phyloP scores from a whole-genome alignment of 2,888 invertebrate species.

The Pocota personata region DNA sequence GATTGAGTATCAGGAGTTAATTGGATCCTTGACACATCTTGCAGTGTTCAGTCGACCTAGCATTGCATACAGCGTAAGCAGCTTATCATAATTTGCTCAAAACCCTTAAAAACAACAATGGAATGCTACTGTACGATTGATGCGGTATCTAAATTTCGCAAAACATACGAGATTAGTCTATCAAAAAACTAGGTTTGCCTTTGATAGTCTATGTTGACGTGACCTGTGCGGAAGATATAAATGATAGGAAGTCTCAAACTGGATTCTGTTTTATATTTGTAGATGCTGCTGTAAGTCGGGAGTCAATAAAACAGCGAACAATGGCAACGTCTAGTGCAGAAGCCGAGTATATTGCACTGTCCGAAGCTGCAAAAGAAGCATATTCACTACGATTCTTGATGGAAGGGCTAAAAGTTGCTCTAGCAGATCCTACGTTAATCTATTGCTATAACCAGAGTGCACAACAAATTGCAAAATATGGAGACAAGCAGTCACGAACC shows the following conservation, averaged over 20 bases:
- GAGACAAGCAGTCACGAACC: slow-evolving; percentile 9
- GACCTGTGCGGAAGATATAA: slow-evolving; percentile 25
- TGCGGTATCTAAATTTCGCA: slow-evolving; percentile 17
- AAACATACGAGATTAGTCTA: slow-evolving; percentile 21
- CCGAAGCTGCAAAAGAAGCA: slow-evolving; percentile 4
- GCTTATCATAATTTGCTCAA: slow-evolving; percentile 10
- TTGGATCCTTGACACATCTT: slow-evolving; percentile 4
- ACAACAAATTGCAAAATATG: slow-evolving; percentile 2
- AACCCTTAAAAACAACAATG: slow-evolving; percentile 18
- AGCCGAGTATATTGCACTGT: not conserved
- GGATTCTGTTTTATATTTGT: slow-evolving; percentile 25
- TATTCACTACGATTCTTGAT: slow-evolving; percentile 6
- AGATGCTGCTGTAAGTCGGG: slow-evolving; percentile 21
- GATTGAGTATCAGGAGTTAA: slow-evolving; percentile 22
- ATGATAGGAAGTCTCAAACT: slow-evolving; percentile 18
- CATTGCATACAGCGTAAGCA: not conserved
- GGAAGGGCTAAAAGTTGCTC: not conserved
- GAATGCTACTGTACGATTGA: slow-evolving; percentile 3
- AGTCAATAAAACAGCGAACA: slow-evolving; percentile 6
- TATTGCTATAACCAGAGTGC: slow-evolving; percentile 18
- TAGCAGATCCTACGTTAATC: not conserved
- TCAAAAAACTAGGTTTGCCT: not conserved
- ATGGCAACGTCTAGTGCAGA: slow-evolving; percentile 8
- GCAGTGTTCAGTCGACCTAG: slow-evolving; percentile 11
- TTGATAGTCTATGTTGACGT: slow-evolving; percentile 2